These are phyloP conservation scores for Dioctria linearis DNA, from an alignment of 2,888 invertebrate genomes.

Conservation along the genomic window DNA sequence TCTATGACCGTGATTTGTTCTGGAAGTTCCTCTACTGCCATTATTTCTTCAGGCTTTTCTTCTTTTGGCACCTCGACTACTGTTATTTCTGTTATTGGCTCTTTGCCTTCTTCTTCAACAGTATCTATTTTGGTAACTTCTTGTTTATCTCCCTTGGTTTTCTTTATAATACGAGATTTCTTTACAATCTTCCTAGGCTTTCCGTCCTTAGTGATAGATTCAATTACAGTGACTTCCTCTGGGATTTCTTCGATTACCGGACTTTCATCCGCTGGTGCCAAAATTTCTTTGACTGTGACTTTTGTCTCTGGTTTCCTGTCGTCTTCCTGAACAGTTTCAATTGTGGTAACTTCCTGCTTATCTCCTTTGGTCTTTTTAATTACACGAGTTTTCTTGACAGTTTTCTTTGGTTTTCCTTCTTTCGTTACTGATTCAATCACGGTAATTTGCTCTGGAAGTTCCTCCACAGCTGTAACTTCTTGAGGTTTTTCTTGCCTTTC, in stretches of 20 bases:
- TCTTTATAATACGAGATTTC: constrained; percentile 65
- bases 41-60: constrained; percentile 57
- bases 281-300: constrained; percentile 65
- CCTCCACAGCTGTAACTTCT: constrained; percentile 62
- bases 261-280: constrained; percentile 53
- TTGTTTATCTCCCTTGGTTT: constrained; percentile 58
- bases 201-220: constrained; percentile 61
- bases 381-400: constrained; percentile 45
- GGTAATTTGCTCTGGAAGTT: constrained; percentile 57
- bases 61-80: constrained; percentile 61
- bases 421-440: constrained; percentile 47
- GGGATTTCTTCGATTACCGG: constrained; percentile 64
- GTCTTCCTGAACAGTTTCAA: constrained; percentile 62
- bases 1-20: constrained; percentile 62
- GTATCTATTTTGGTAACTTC: constrained; percentile 63
- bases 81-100: constrained; percentile 64
- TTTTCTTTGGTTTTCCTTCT: constrained; percentile 60
- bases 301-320: constrained; percentile 59
- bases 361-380: constrained; percentile 56
- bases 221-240: constrained; percentile 66
- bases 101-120: constrained; percentile 66
- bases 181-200: constrained; percentile 58
- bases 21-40: constrained; percentile 60
- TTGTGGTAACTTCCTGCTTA: constrained; percentile 66
- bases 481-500: constrained; percentile 63